Percentiles rank a stretch among this genome's conserved stretches.
These are phyloP conservation scores for Mormyrops boulengeri DNA, from an alignment of 2,797 vertebrate species.

Conservation along the genomic window DNA sequence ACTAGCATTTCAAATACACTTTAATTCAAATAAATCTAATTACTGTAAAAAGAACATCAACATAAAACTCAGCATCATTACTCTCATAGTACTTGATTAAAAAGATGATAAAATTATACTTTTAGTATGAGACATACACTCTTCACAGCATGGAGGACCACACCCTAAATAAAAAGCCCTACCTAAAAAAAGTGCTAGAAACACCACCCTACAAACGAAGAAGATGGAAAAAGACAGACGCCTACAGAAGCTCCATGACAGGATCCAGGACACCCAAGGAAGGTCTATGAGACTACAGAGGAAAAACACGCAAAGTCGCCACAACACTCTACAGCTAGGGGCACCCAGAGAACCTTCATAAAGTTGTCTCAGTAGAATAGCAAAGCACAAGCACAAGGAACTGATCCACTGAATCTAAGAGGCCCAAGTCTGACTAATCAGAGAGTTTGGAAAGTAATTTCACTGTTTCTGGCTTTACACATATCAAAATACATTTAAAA, in stretches of 20 bases:
- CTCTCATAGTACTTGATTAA: not conserved
- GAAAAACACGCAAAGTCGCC: not conserved
- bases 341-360: not conserved
- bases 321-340: not conserved
- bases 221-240: not conserved
- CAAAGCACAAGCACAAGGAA: not conserved
- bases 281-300: not conserved
- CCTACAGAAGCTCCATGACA: not conserved
- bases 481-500: constrained; percentile 41
- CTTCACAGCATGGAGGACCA: not conserved
- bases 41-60: not conserved
- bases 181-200: not conserved
- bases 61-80: not conserved
- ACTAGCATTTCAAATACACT: not conserved
- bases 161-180: not conserved
- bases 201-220: not conserved
- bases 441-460: not conserved
- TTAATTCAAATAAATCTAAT: not conserved
- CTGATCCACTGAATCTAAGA: not conserved
- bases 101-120: not conserved
- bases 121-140: not conserved
- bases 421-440: not conserved
- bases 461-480: not conserved
- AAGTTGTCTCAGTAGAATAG: not conserved
- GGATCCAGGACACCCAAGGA: not conserved